Percentiles rank a stretch among this genome's conserved stretches.
These are phyloP conservation scores for Drosophila demipolita DNA, from an alignment of 2,888 invertebrate genomes.

Conservation along the genomic window DNA sequence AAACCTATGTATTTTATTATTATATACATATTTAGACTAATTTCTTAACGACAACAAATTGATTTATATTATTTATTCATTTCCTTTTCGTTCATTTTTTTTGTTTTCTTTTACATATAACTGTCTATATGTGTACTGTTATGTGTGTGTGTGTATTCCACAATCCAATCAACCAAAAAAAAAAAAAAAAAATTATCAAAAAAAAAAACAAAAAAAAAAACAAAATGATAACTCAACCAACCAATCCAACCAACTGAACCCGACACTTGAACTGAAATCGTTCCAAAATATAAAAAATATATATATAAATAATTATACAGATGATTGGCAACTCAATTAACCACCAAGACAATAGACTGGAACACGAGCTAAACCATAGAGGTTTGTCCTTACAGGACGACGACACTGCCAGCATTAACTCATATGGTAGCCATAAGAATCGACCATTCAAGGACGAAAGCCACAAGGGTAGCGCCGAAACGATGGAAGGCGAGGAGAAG, in stretches of 20 bases:
- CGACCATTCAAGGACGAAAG: conserved; percentile 95
- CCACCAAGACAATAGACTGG: conserved; percentile 91
- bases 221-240: conserved; percentile 56
- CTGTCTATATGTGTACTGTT: conserved; percentile 73
- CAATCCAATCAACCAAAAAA: conserved; percentile 61
- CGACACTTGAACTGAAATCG: conserved; percentile 73
- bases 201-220: conserved; percentile 41
- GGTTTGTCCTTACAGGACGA: conserved; percentile 90
- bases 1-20: conserved; percentile 38
- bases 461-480: conserved; percentile 95
- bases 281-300: conserved; percentile 48
- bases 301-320: conserved; percentile 75
- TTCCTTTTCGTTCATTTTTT: conserved; percentile 69
- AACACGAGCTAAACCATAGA: conserved; percentile 91
- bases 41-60: conserved; percentile 67
- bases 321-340: conserved; percentile 91
- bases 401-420: conserved; percentile 94
- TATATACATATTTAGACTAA: conserved; percentile 54
- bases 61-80: conserved; percentile 71
- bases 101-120: conserved; percentile 69
- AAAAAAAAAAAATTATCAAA: conserved; percentile 26
- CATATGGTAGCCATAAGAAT: conserved; percentile 96
- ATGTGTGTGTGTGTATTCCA: conserved; percentile 69
- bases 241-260: conserved; percentile 65
- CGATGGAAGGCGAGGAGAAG: conserved; percentile 94